Evolutionary conservation across 2,888 invertebrate genomes (phyloP), one percentile per base, ranked within the genome.

Genomic region (Chaitophorus viminalis): DNA sequence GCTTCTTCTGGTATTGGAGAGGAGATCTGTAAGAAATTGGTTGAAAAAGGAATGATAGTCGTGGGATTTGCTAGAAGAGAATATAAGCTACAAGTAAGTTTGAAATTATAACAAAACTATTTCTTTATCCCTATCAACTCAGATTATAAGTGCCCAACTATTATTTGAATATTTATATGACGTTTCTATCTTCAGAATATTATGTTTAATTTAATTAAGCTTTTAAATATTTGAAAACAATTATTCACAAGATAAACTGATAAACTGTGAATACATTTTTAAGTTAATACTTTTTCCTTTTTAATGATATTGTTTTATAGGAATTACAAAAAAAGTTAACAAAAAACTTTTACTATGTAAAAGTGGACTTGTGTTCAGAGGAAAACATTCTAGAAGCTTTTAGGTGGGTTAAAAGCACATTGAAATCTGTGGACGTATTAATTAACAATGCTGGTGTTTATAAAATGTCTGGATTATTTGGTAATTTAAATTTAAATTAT

Each of bases 1-100:
- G 29, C 82, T 78, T 87, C 86, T 46, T 78, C 78, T 39, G 82
- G 87, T 31, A 88, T 88, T 18, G 82, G 87, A 21, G n/a, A 68
- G 31, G 79, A 39, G 3, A 89, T 46, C 8, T 68, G 72, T 18
- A 88, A 25, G n/a, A n/a, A 60, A 14, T 60, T 89, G 33, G 29
- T 85, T 14, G 25, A 72, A 78, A 25, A 46, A 0, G 82, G 82
- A 46, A 72, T 88, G 72, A 82, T 76, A 11, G 89, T 89, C 18
- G 88, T 81, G 3, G 89, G 83, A 39, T 78, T 86, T 14, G 82
- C 86, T 8, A 82, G 77, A 74, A 70, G 78, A 29, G 21, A 82
- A 54, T 52, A 89, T 31, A 77, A 4, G 46, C 39, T 89, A 17
- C 21, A 74, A 36, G 82, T 87, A 77, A 21, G 31, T 70, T 60